Evolutionary conservation across 2,113 vertebrate species (phyloP), one percentile per base, ranked within the genome.

Genomic region (Cyrtonyx montezumae): DNA sequence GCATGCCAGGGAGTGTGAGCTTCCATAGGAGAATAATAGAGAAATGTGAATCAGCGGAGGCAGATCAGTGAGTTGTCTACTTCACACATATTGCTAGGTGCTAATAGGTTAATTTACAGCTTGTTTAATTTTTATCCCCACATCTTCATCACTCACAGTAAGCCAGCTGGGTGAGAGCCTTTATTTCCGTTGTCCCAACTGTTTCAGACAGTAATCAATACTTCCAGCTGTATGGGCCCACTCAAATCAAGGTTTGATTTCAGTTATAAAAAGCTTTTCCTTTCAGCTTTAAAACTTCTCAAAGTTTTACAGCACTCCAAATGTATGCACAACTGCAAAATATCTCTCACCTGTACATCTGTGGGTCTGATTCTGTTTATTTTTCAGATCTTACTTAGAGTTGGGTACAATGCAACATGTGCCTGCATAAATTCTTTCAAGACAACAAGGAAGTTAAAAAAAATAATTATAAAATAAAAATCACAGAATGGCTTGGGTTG

Each of bases 61-160:
- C 7, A 17, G 34, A 59, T 65, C 75, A 61, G 49, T 36, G 37
- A 49, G 87, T 75, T 85, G 56, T 58, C 46, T 70, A n/a, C 67
- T 93, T 92, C 78, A 89, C 84, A 84, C 71, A 10, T 48, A 65
- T 12, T 43, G 69, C 3, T 4, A 85, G 32, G 75, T 79, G 84
- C 49, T 93, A 95, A 93, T 30, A 92, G 77, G 70, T 68, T 94
- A 81, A 94, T 84, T 88, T 84, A 49, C 84, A 89, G n/a, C 71
- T 94, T 88, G 19, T 51, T 90, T 77, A 91, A 66, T 79, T 96
- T 92, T 84, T 80, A 78, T 85, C 56, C 56, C 75, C 43, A 45
- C 22, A 86, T 20, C 13, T 71, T 55, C 37, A 48, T 45, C 82
- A 55, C 23, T 78, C 34, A 21, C 37, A 69, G 20, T 42, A 74